Percentiles rank a stretch among this genome's conserved stretches.
These are phyloP conservation scores for Aphelinus certus DNA, from an alignment of 1,140 invertebrate genomes.

Conservation along the genomic window DNA sequence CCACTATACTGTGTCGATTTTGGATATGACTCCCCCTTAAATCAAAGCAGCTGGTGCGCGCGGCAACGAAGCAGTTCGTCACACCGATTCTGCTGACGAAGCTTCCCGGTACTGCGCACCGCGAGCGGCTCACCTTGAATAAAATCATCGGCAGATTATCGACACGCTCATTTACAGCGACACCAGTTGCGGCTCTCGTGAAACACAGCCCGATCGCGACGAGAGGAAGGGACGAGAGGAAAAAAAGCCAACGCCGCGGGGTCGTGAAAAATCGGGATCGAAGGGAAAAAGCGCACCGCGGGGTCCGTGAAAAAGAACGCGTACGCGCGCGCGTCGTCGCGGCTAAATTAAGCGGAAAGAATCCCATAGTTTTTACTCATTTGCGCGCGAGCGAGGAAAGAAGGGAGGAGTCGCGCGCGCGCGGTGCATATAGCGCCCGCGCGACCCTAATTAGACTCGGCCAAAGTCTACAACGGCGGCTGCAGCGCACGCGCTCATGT, in stretches of 20 bases:
- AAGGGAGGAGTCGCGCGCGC: background rate
- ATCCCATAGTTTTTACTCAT: slow-evolving; percentile 51
- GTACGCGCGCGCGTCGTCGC: background rate
- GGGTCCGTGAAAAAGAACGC: too few species aligned
- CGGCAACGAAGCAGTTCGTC: too few species aligned
- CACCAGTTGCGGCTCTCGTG: background rate
- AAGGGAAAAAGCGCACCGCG: too few species aligned
- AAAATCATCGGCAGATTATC: slow-evolving; percentile 14
- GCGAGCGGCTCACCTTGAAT: slow-evolving; percentile 14
- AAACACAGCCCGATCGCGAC: background rate
- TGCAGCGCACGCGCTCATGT: slow-evolving; percentile 48
- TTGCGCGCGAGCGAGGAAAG: slow-evolving; percentile 32
- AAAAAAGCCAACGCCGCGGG: background rate
- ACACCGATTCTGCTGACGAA: background rate
- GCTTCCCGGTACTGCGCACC: slow-evolving; percentile 15
- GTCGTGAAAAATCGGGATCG: too few species aligned
- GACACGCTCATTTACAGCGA: background rate
- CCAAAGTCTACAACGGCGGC: slow-evolving; percentile 40
- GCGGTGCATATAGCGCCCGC: slow-evolving; percentile 33
- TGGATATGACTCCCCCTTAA: too few species aligned
- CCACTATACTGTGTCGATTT: too few species aligned
- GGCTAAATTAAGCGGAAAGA: slow-evolving; percentile 45
- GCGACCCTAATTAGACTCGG: slow-evolving; percentile 51
- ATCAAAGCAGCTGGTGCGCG: too few species aligned
- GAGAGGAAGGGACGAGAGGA: background rate